Evolutionary conservation across 2,888 invertebrate species (phyloP).

Genomic region (Marronus borbonicus): DNA sequence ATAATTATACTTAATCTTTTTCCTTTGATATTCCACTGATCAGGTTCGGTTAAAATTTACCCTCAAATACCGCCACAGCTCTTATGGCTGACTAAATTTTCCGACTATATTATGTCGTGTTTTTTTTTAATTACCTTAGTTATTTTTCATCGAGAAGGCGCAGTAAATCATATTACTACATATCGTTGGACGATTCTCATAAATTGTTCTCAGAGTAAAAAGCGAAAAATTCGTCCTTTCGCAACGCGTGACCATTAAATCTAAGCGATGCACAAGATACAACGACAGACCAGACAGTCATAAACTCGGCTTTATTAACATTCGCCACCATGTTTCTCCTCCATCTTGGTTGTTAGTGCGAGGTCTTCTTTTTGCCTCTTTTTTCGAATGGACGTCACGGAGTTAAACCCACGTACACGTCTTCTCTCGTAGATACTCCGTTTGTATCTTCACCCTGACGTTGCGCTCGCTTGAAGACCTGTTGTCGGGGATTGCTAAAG

Average conservation of each 20-base stretch:
- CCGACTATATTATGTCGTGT: no score
- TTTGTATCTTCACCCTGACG: slow-evolving; percentile 22
- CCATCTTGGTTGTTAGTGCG: slow-evolving; percentile 26
- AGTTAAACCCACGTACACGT: slow-evolving; percentile 18
- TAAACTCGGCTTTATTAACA: slow-evolving; percentile 35
- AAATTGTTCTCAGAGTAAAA: slow-evolving; percentile 1
- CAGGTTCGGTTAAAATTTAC: no score
- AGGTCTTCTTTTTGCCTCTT: background rate
- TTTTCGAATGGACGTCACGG: slow-evolving; percentile 25
- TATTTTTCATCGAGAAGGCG: background rate
- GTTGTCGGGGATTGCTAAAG: background rate
- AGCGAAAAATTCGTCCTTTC: slow-evolving; percentile 8
- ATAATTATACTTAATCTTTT: no score
- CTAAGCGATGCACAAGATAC: slow-evolving; percentile 6
- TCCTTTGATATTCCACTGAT: no score
- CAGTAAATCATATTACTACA: slow-evolving; percentile 2
- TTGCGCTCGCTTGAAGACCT: background rate
- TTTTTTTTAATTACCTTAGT: no score
- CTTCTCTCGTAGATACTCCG: slow-evolving; percentile 9
- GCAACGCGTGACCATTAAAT: slow-evolving; percentile 23
- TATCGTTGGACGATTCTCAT: slow-evolving; percentile 3
- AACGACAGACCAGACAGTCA: slow-evolving; percentile 23
- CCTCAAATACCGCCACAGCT: no score
- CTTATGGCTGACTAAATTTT: no score
- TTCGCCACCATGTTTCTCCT: slow-evolving; percentile 34